Percentiles rank a stretch among this genome's conserved stretches.
Evolutionary conservation across 2,888 invertebrate species (phyloP).

Genomic region (Patella pellucida): DNA sequence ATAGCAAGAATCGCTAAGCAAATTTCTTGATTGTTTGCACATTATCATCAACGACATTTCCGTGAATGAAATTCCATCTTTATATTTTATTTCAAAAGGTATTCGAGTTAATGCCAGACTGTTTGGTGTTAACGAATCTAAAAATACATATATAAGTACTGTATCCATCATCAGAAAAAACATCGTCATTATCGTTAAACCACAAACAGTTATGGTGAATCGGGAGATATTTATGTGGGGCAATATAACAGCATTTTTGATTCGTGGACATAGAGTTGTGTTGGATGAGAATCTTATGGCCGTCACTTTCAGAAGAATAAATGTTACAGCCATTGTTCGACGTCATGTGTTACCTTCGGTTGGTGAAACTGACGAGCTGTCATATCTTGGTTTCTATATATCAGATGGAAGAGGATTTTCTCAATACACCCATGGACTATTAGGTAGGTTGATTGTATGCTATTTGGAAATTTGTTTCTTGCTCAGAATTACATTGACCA

Average conservation of each 20-base stretch:
- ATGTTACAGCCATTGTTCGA: slow-evolving; percentile 34
- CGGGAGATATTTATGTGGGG: slow-evolving; percentile 29
- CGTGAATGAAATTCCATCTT: not conserved
- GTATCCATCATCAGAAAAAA: slow-evolving; percentile 34
- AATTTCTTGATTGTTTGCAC: too few relatives aligned
- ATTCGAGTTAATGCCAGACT: slow-evolving; percentile 38
- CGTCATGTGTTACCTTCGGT: slow-evolving; percentile 16
- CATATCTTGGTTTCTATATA: slow-evolving; percentile 38
- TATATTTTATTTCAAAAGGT: slow-evolving; percentile 19
- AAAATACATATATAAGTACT: slow-evolving; percentile 35
- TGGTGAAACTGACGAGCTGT: slow-evolving; percentile 17
- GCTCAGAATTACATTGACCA: not conserved
- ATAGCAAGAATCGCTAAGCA: too few relatives aligned
- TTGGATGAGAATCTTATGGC: slow-evolving; percentile 30
- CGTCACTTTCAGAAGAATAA: slow-evolving; percentile 33
- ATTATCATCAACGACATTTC: too few relatives aligned
- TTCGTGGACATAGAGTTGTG: slow-evolving; percentile 34
- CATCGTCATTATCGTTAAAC: slow-evolving; percentile 33
- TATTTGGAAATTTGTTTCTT: too few relatives aligned
- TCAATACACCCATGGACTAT: slow-evolving; percentile 32
- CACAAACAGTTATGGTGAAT: slow-evolving; percentile 33
- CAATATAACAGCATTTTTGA: slow-evolving; percentile 19
- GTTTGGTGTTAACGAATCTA: slow-evolving; percentile 24
- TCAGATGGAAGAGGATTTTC: slow-evolving; percentile 37
- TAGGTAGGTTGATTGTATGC: slow-evolving; percentile 26